Percentiles rank a stretch among this genome's conserved stretches.
Conservation (phyloP, 2,888 invertebrate genomes). For the Caenorhabditis virilis region DNA sequence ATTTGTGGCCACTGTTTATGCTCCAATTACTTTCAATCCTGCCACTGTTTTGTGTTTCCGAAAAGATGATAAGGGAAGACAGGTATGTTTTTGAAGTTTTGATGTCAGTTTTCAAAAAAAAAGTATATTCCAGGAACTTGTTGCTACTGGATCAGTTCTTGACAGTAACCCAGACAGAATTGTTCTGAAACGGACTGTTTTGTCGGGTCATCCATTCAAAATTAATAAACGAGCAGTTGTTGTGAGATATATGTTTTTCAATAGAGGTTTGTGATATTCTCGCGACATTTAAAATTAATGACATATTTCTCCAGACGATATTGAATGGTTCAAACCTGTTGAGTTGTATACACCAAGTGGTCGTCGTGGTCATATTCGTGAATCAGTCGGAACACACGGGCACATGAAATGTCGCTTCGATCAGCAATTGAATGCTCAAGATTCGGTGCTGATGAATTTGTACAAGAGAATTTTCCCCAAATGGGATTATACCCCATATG, state of each 20-base stretch:
- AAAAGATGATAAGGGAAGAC: constrained; percentile 69
- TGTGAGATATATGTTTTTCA: constrained; percentile 96
- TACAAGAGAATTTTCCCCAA: constrained; percentile 97
- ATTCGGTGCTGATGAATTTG: constrained; percentile 82
- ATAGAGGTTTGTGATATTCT: constrained; percentile 73
- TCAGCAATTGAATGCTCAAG: constrained; percentile 91
- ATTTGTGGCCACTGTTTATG: constrained; percentile 90
- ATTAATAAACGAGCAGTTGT: constrained; percentile 84
- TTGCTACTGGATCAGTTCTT: constrained; percentile 86
- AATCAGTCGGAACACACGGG: constrained; percentile 86
- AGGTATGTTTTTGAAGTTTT: constrained; percentile 25
- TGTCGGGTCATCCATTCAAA: constrained; percentile 84
- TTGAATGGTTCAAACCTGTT: constrained; percentile 91
- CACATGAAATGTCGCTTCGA: constrained; percentile 99
- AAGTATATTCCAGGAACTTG: constrained; percentile 74
- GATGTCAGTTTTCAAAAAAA: constrained; percentile 14
- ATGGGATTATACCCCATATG: constrained; percentile 79
- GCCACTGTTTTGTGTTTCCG: constrained; percentile 84
- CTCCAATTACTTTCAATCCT: constrained; percentile 88
- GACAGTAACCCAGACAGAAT: constrained; percentile 89
- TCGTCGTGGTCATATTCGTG: constrained; percentile 90
- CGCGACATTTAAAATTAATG: background rate
- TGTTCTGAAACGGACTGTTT: constrained; percentile 76
- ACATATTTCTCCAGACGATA: constrained; percentile 77
- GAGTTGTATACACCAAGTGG: constrained; percentile 91